Percentiles rank a stretch among this genome's conserved stretches.
Evolutionary conservation across 2,797 vertebrate species (phyloP).

Genomic region (Macropodus opercularis): DNA sequence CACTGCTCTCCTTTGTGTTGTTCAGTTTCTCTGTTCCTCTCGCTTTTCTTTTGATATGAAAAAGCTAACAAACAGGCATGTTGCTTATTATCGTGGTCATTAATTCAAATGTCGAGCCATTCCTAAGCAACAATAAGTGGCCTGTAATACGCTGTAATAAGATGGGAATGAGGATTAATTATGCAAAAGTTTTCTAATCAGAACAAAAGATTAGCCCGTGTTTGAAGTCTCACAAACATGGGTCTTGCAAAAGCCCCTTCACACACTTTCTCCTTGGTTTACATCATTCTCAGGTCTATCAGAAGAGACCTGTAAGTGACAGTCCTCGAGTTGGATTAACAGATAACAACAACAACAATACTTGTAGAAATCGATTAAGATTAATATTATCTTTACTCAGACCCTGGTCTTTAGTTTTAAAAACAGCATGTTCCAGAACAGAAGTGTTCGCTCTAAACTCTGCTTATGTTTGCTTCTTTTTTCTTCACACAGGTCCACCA

Average conservation of each 20-base stretch:
- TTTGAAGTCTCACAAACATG: neutral
- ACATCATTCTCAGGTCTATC: neutral
- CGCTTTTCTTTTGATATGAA: slow-evolving; percentile 1
- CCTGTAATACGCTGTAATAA: no score
- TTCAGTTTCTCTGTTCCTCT: slow-evolving; percentile 7
- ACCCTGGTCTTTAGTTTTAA: neutral
- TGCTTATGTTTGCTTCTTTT: neutral
- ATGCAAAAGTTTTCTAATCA: neutral
- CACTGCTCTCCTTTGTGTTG: neutral
- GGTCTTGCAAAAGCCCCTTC: neutral
- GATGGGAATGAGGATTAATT: neutral
- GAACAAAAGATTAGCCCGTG: neutral
- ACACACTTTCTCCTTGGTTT: neutral
- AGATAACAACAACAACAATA: no score
- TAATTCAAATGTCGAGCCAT: neutral
- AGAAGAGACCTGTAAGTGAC: neutral
- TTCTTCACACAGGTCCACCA: slow-evolving; percentile 85
- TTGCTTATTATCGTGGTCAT: slow-evolving; percentile 1
- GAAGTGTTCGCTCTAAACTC: neutral
- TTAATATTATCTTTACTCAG: neutral
- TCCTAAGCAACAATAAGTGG: neutral
- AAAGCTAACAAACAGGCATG: slow-evolving; percentile 6
- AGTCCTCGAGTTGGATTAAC: no score
- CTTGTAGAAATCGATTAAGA: neutral
- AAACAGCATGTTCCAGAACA: neutral